These are phyloP conservation scores for Coptotermes formosanus DNA, from an alignment of 1,140 invertebrate genomes.

Conservation along the genomic window DNA sequence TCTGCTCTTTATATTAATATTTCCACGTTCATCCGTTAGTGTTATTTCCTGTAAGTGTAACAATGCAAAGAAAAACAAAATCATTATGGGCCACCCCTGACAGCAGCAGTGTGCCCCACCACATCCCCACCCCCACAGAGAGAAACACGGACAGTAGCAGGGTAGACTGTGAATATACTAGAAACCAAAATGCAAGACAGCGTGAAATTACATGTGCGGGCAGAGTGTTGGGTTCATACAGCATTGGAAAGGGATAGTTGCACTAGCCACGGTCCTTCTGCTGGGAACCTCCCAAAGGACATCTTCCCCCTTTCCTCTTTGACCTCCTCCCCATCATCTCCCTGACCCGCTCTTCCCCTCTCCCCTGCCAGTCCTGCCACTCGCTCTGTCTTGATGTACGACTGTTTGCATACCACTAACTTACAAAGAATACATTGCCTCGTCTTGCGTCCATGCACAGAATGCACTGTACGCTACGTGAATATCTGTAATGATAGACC, in stretches of 20 bases:
- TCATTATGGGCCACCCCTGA: background rate
- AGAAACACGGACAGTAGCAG: background rate
- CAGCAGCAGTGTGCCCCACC: background rate
- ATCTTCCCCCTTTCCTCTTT: background rate
- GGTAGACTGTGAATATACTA: slow-evolving; percentile 26
- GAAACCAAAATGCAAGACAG: slow-evolving; percentile 27
- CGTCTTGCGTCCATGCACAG: background rate
- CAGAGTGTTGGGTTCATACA: background rate
- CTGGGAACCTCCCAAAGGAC: background rate
- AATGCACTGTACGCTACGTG: background rate
- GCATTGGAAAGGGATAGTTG: background rate
- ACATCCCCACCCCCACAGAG: slow-evolving; percentile 20
- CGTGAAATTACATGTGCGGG: slow-evolving; percentile 28
- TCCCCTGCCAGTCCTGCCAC: background rate
- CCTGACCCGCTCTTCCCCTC: slow-evolving; percentile 12
- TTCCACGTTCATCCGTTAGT: no score
- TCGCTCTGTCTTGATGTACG: slow-evolving; percentile 21
- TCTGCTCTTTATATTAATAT: no score
- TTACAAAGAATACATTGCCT: slow-evolving; percentile 23
- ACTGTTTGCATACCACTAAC: slow-evolving; percentile 25
- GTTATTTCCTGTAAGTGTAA: no score
- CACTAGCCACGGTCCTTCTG: background rate
- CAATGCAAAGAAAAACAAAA: background rate
- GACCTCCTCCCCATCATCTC: slow-evolving; percentile 22
- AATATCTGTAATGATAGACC: background rate